phyloP scores from a whole-genome alignment of 2,113 vertebrate genomes.

The Ictalurus furcatus region DNA sequence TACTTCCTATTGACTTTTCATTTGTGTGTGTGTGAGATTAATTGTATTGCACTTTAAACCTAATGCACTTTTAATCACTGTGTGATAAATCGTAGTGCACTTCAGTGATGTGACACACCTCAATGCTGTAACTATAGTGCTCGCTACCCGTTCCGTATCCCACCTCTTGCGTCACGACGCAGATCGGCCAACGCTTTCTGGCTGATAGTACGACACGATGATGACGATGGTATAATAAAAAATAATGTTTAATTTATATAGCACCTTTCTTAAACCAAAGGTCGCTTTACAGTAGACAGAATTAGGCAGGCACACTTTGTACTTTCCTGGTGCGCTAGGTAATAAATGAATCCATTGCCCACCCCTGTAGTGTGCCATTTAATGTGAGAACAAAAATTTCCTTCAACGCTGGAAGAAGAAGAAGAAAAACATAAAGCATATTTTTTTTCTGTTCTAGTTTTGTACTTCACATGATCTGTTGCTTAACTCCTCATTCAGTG shows the following conservation, averaged over 20 bases:
- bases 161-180: not conserved
- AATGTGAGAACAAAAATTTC: not conserved
- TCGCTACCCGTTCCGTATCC: not conserved
- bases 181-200: not conserved
- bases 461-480: not conserved
- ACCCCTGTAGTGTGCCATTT: not conserved
- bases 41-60: too few relatives aligned
- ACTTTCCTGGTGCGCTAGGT: not conserved
- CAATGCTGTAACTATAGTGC: not conserved
- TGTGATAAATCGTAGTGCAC: too few relatives aligned
- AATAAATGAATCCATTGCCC: not conserved
- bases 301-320: not conserved
- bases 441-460: not conserved
- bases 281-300: not conserved
- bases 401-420: not conserved
- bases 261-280: not conserved
- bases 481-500: not conserved
- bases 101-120: not conserved
- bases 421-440: not conserved
- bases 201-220: not conserved
- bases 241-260: not conserved
- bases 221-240: not conserved
- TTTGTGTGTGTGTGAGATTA: not conserved
- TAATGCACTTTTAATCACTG: too few relatives aligned
- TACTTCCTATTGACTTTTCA: not conserved